Conservation (phyloP, 64 coral and sea anemone genomes). For the Stichodactyla helianthus region DNA sequence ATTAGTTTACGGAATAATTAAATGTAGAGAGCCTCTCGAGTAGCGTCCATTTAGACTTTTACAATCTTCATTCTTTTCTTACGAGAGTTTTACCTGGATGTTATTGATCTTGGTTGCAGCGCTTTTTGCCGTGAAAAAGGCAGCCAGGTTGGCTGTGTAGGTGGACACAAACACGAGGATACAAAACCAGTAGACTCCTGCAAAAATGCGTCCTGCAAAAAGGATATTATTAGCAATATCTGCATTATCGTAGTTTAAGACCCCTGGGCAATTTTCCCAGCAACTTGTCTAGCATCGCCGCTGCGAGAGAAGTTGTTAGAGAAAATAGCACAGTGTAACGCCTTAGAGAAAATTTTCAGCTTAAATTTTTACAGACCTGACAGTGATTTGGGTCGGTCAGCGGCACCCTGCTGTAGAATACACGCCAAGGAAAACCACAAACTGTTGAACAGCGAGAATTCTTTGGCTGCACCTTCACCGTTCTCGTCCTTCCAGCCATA, state of each 20-base stretch:
- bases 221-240: not conserved
- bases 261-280: no score
- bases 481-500: conserved; percentile 29
- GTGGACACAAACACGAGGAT: conserved; percentile 31
- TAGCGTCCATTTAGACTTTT: no score
- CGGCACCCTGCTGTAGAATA: conserved; percentile 49
- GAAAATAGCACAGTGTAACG: no score
- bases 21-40: no score
- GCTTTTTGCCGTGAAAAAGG: conserved; percentile 23
- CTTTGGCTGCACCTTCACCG: not conserved
- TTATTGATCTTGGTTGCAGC: no score
- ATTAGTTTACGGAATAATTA: no score
- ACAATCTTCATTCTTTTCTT: no score
- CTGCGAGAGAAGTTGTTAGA: no score
- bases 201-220: conserved; percentile 26
- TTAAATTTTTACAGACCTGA: conserved; percentile 6
- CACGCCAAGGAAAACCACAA: conserved; percentile 47
- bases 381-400: not conserved
- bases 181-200: conserved; percentile 36
- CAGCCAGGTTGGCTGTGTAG: conserved; percentile 42
- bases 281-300: no score
- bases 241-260: no score
- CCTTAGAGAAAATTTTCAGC: no score
- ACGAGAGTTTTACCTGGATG: no score
- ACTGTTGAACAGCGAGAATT: conserved; percentile 31